Conservation (phyloP, 2,113 vertebrate genomes). For the Osmerus eperlanus region DNA sequence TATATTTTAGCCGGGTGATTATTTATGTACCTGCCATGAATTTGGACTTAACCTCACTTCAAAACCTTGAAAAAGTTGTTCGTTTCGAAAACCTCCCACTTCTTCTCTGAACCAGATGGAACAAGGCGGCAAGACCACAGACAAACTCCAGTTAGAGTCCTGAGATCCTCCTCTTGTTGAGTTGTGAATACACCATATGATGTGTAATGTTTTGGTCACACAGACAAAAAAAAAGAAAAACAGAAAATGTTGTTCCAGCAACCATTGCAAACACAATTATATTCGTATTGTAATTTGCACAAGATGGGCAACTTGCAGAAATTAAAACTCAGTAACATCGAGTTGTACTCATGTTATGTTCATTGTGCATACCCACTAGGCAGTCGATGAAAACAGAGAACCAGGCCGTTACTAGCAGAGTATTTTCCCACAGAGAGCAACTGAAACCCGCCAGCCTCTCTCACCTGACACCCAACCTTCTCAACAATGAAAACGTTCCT, state of each 20-base stretch:
- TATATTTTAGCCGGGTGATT: conserved; percentile 63
- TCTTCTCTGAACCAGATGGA: conserved; percentile 64
- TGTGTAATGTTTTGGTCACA: conserved; percentile 50
- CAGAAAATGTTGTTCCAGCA: neutral
- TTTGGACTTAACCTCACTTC: conserved; percentile 54
- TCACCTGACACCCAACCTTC: conserved; percentile 64
- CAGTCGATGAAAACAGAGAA: too few species aligned
- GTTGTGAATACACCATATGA: conserved; percentile 67
- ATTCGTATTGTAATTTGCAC: neutral
- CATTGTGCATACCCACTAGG: too few species aligned
- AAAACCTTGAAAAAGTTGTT: too few species aligned
- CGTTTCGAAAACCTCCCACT: conserved; percentile 62
- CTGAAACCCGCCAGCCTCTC: conserved; percentile 56
- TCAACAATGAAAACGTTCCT: conserved; percentile 48
- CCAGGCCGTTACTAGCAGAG: too few species aligned
- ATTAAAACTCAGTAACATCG: too few species aligned
- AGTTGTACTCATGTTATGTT: too few species aligned
- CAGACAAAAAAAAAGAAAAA: neutral
- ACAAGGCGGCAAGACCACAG: conserved; percentile 60
- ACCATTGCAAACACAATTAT: neutral
- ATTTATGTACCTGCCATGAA: conserved; percentile 75
- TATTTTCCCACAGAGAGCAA: too few species aligned
- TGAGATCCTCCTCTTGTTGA: conserved; percentile 51
- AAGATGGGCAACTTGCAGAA: too few species aligned
- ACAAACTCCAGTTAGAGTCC: conserved; percentile 50